Evolutionary conservation across 2,113 vertebrate species (phyloP).

Genomic region (Athene cunicularia): DNA sequence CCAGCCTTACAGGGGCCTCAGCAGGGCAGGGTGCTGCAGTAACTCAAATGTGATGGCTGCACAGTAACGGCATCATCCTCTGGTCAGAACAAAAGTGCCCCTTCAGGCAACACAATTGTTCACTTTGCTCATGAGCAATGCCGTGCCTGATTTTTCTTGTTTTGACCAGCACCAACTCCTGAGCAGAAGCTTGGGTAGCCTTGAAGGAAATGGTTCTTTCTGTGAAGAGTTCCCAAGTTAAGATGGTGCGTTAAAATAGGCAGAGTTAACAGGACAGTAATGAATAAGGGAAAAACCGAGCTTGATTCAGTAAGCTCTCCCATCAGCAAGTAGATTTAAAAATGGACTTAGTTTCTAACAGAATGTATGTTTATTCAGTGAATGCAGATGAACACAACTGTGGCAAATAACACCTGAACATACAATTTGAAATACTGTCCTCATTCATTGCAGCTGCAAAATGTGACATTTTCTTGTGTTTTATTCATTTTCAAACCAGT

Average conservation of each 20-base stretch:
- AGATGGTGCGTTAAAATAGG: neutral
- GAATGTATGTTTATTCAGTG: neutral
- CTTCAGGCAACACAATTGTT: neutral
- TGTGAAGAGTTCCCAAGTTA: neutral
- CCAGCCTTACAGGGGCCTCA: neutral
- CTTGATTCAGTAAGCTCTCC: neutral
- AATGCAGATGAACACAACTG: neutral
- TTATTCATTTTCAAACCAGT: neutral
- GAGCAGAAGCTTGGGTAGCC: too few species aligned
- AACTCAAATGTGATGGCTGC: neutral
- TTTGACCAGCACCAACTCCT: neutral
- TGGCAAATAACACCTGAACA: neutral
- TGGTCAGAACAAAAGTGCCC: neutral
- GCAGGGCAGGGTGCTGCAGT: neutral
- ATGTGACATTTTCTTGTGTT: neutral
- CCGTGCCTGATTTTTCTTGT: neutral
- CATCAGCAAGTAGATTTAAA: neutral
- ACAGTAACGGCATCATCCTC: neutral
- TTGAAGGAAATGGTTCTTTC: neutral
- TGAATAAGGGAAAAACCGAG: neutral
- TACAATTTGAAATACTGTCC: neutral
- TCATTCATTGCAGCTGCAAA: neutral
- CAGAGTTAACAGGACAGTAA: neutral
- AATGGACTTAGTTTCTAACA: neutral
- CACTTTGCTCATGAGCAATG: neutral